A percentile compares a stretch with the other conserved stretches of the same genome.
These are phyloP conservation scores for Protonemura montana DNA, from an alignment of 2,888 invertebrate genomes.

Conservation along the genomic window DNA sequence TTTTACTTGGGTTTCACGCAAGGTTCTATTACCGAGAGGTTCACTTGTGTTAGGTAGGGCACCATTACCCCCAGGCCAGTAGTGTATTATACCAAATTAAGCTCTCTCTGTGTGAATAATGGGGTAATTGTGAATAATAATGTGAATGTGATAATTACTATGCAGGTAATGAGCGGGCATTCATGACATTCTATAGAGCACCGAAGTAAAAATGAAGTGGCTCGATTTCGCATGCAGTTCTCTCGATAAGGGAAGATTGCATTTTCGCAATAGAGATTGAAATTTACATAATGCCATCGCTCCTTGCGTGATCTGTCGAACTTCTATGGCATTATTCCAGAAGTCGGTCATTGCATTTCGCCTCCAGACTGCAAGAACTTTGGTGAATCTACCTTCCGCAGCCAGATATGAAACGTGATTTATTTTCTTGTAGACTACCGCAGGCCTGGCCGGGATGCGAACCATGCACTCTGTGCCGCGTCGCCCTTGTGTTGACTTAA, in stretches of 20 bases:
- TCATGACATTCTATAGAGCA: background rate
- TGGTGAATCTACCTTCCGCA: background rate
- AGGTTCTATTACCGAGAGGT: background rate
- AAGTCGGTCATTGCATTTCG: background rate
- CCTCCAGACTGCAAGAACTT: background rate
- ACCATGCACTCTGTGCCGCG: background rate
- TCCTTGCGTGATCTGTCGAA: background rate
- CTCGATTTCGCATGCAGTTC: background rate
- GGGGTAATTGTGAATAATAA: background rate
- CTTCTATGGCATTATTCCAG: slow-evolving; percentile 14
- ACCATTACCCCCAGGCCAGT: background rate
- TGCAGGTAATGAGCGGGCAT: background rate
- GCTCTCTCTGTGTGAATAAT: background rate
- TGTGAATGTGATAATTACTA: background rate
- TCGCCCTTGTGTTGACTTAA: background rate
- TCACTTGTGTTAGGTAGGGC: background rate
- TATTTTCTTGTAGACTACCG: background rate
- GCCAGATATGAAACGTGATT: background rate
- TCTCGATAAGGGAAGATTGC: slow-evolving; percentile 7
- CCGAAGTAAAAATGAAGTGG: background rate
- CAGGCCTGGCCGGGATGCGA: background rate
- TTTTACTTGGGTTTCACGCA: background rate
- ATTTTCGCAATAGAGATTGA: background rate
- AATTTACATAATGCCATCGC: slow-evolving; percentile 24
- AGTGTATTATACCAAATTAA: background rate